Evolutionary conservation across 2,888 invertebrate genomes (phyloP), one percentile per base, ranked within the genome.

Genomic region (Heliothis peltigera): DNA sequence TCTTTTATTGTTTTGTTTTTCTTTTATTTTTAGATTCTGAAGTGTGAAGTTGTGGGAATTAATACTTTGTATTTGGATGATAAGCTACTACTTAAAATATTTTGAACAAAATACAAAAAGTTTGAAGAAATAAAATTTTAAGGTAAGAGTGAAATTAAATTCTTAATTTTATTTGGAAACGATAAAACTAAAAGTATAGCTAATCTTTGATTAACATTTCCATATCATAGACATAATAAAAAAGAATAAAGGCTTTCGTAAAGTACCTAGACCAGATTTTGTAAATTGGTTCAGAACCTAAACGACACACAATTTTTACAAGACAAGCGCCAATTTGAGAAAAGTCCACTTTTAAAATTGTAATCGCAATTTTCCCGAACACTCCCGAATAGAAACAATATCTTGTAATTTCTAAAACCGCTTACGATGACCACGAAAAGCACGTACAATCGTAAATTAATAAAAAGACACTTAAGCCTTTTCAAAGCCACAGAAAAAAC

Each of bases 1-100:
- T 32, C 18, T 70, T 59, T 21, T 42, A 51, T 32, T 15, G n/a
- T 43, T 28, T 10, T n/a, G 18, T 32, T 8, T 56, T 28, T 15
- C n/a, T 35, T 22, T n/a, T 56, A 39, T 35, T 49, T 51, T 35
- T 39, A 56, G 42, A 51, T 19, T 25, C 32, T 8, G 39, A 43
- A 28, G 28, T 44, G 28, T 39, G 39, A 39, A 39, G 39, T 39
- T 15, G 39, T 25, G 25, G 25, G 25, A 25, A n/a, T n/a, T n/a
- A n/a, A n/a, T n/a, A n/a, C n/a, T n/a, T n/a, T n/a, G n/a, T n/a
- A n/a, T n/a, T n/a, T n/a, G n/a, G n/a, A n/a, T n/a, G n/a, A n/a
- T n/a, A n/a, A n/a, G n/a, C n/a, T n/a, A n/a, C 25, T 25, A 4
- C 25, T 25, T 25, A 25, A 4, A 25, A 25, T 25, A 25, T 25